Conservation (phyloP, 2,888 invertebrate genomes). For the Clunio marinus region DNA sequence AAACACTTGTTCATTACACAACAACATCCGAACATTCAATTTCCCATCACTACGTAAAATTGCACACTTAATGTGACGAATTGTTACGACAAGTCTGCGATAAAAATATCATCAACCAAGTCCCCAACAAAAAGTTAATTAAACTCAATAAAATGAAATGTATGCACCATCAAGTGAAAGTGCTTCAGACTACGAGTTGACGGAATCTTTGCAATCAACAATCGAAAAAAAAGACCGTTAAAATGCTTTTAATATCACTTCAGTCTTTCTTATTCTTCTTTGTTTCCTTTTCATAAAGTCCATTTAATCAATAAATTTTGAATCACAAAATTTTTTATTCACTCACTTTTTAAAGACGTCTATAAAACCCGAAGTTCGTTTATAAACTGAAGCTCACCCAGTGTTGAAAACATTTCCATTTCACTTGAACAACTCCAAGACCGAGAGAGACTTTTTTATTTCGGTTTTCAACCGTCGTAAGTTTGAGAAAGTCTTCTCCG, state of each 20-base stretch:
- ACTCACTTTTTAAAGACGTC: background rate
- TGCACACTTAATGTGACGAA: background rate
- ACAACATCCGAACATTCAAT: slow-evolving; percentile 10
- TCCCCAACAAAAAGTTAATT: slow-evolving; percentile 12
- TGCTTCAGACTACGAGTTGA: background rate
- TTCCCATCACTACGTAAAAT: background rate
- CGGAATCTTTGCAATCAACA: too few species aligned
- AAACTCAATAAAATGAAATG: background rate
- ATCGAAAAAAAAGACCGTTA: slow-evolving; percentile 12
- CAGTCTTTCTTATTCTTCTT: background rate
- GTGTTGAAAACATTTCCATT: slow-evolving; percentile 3
- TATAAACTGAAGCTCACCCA: background rate
- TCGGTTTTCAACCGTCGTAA: background rate
- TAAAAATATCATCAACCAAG: background rate
- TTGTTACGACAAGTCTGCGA: background rate
- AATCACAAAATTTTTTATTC: background rate
- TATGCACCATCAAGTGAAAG: slow-evolving; percentile 25
- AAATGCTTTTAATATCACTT: slow-evolving; percentile 15
- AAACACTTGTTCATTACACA: background rate
- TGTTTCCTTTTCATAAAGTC: background rate
- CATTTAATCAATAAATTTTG: background rate
- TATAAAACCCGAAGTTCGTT: background rate
- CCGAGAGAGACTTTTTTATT: slow-evolving; percentile 14
- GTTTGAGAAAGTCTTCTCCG: slow-evolving; percentile 19
- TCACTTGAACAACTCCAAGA: background rate